These are phyloP conservation scores for Threskiornis aethiopicus DNA, from an alignment of 2,797 vertebrate genomes.

Conservation along the genomic window DNA sequence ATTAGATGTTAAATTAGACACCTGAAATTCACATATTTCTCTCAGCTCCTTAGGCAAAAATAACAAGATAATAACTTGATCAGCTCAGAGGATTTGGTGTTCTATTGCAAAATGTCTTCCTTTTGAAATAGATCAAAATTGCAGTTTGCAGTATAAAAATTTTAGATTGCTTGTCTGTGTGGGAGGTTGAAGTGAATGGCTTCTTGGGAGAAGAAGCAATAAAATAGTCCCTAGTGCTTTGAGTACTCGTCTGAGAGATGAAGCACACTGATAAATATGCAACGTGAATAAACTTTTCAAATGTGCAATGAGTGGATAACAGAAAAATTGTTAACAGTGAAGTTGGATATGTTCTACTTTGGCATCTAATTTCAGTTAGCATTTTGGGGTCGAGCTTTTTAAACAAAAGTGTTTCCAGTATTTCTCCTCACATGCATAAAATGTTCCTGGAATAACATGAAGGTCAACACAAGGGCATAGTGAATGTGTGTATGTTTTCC, in stretches of 20 bases:
- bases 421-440: background rate
- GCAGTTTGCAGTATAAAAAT: conserved; percentile 29
- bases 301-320: background rate
- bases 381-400: background rate
- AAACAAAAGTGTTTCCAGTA: background rate
- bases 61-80: conserved; percentile 74
- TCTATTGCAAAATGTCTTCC: conserved; percentile 36
- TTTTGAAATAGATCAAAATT: conserved; percentile 67
- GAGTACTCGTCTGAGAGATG: background rate
- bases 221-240: background rate
- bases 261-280: background rate
- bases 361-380: background rate
- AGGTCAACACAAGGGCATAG: background rate
- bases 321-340: background rate
- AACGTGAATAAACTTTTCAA: conserved; percentile 10
- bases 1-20: conserved; percentile 77
- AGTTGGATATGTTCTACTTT: background rate
- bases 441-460: background rate
- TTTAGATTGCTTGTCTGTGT: background rate
- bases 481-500: background rate
- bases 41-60: conserved; percentile 74
- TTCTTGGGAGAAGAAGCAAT: conserved; percentile 15
- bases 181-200: background rate
- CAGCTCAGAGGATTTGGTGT: conserved; percentile 47
- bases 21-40: conserved; percentile 73